These are phyloP conservation scores for Varanus komodoensis DNA, from an alignment of 2,113 vertebrate species.

Conservation along the genomic window DNA sequence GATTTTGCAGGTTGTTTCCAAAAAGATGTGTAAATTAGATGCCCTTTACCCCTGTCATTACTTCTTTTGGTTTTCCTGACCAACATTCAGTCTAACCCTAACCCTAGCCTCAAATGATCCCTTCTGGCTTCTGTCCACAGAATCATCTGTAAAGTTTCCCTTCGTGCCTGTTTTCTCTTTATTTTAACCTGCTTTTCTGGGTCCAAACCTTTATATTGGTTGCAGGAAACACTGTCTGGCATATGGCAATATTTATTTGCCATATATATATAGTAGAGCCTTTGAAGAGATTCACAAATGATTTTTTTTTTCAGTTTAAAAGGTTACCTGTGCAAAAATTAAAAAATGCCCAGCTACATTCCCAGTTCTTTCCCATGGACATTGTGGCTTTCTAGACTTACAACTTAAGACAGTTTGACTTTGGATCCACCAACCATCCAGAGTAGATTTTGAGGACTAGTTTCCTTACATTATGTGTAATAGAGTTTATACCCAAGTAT, in stretches of 20 bases:
- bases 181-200: not conserved
- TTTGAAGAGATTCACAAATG: not conserved
- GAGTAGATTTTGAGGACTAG: not conserved
- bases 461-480: not conserved
- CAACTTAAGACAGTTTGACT: not conserved
- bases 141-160: not conserved
- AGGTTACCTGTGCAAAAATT: not conserved
- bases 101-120: not conserved
- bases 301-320: not conserved
- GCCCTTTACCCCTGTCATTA: not conserved
- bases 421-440: no score
- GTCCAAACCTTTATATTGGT: not conserved
- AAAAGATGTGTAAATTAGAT: not conserved
- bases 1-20: not conserved
- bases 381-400: not conserved
- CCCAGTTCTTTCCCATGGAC: not conserved
- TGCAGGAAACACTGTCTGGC: not conserved
- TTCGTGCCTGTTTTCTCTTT: not conserved
- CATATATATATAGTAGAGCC: not conserved
- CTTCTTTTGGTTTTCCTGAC: not conserved
- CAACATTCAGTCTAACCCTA: not conserved
- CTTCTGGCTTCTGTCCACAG: not conserved
- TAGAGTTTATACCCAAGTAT: not conserved
- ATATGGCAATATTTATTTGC: not conserved
- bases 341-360: not conserved